phyloP scores from a whole-genome alignment of 2,113 vertebrate genomes.

The Prionailurus bengalensis region DNA sequence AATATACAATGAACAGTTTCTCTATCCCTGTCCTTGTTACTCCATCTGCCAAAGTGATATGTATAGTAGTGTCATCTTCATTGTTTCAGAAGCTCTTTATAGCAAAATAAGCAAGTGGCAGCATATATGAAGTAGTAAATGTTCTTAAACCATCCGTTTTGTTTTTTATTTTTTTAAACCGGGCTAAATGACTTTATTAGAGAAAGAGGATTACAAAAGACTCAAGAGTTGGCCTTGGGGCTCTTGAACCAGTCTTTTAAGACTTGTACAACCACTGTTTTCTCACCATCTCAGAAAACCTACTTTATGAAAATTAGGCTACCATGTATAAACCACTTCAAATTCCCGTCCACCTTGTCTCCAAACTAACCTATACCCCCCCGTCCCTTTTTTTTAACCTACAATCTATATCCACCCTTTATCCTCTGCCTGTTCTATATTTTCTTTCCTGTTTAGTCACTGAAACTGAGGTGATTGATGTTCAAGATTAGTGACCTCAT shows the following conservation, averaged over 20 bases:
- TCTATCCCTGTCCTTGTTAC: neutral
- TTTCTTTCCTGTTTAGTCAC: neutral
- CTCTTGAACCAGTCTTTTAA: neutral
- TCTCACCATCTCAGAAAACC: neutral
- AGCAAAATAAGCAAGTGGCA: neutral
- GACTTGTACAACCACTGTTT: neutral
- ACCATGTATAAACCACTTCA: neutral
- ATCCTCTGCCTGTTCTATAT: neutral
- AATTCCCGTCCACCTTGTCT: neutral
- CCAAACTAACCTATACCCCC: neutral
- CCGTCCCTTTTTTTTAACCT: neutral
- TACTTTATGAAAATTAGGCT: neutral
- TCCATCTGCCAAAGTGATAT: neutral
- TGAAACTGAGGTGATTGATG: neutral
- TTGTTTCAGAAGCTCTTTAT: neutral
- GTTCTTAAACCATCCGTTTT: neutral
- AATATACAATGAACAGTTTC: neutral
- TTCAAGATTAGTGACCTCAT: slow-evolving; percentile 12
- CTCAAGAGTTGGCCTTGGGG: neutral
- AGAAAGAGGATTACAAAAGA: neutral
- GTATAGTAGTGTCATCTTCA: neutral
- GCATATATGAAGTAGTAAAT: neutral
- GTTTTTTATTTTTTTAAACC: neutral
- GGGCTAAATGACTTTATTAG: neutral
- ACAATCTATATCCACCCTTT: neutral